Base-by-base conservation (phyloP, 2,888 invertebrate genomes). In the Leptinotarsa rubiginosa region DNA sequence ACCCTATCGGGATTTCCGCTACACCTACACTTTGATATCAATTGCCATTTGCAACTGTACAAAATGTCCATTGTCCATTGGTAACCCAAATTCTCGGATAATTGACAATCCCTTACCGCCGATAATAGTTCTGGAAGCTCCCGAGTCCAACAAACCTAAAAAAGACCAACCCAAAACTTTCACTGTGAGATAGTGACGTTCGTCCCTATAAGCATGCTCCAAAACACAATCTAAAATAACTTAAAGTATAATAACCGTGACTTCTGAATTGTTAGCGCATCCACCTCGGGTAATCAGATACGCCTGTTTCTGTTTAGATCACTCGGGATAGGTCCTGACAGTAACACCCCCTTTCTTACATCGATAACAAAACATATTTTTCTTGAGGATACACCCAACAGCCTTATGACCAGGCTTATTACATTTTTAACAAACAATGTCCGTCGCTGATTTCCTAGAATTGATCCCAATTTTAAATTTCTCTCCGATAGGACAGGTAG, bases 41-140 rank as follows among this genome's bases (percentile, higher is more conserved):
- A 12, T 73, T 20, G n/a, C 76, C 78, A 73, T 80, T 78, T 3
- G 80, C 80, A 12, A 80, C 75, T 2, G 52, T 52, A 5, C 52
- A 52, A 52, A n/a, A 12, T 1, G 52, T 5, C 12, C 1, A 3
- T 13, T 47, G 47, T 52, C 7, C 4, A 54, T n/a, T n/a, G 54
- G 18, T 18, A 54, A 20, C 7, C 54, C 18, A 0, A 54, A n/a
- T n/a, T 54, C 16, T 18, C 18, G 7, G n/a, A 54, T n/a, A n/a
- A 54, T n/a, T 18, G 2, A 10, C 4, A 54, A 5, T n/a, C 18
- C 10, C 7, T 54, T 54, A 10, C n/a, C 7, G 10, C 20, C 52
- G 16, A 52, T 15, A 54, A 54, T n/a, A n/a, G 54, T 7, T 4
- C 54, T 31, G 31, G 31, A 31, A 31, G 31, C 31, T 31, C 5